phyloP scores from a whole-genome alignment of 2,113 vertebrate species.

The Ctenodactylus gundi region DNA sequence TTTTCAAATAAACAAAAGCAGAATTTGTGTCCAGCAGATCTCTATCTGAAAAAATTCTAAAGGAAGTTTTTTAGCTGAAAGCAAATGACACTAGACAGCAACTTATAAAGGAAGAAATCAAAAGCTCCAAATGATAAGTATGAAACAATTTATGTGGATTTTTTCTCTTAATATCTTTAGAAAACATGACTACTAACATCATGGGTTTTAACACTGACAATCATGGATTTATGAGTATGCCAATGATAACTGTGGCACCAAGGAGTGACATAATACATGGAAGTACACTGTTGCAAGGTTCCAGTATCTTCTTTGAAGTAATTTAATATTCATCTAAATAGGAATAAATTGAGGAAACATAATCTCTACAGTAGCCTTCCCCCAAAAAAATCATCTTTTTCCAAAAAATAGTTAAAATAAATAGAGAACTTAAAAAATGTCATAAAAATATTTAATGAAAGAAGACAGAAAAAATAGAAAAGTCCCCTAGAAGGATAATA shows the following conservation, averaged over 20 bases:
- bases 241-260: background rate
- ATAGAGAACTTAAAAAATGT: conserved; percentile 6
- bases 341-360: background rate
- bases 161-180: conserved; percentile 7
- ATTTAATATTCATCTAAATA: conserved; percentile 11
- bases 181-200: background rate
- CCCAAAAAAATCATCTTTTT: background rate
- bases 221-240: background rate
- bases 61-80: background rate
- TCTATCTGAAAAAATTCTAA: background rate
- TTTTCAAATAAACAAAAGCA: background rate
- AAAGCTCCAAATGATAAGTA: background rate
- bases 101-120: background rate
- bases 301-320: background rate
- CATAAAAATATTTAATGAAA: background rate
- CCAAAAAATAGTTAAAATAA: background rate
- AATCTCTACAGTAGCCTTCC: background rate
- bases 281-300: background rate
- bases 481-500: background rate
- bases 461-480: background rate
- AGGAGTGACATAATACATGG: background rate
- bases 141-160: background rate
- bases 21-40: background rate
- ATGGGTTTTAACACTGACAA: background rate
- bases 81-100: background rate